These are phyloP conservation scores for Ethmia dodecea DNA, from an alignment of 2,888 invertebrate species.

Conservation along the genomic window DNA sequence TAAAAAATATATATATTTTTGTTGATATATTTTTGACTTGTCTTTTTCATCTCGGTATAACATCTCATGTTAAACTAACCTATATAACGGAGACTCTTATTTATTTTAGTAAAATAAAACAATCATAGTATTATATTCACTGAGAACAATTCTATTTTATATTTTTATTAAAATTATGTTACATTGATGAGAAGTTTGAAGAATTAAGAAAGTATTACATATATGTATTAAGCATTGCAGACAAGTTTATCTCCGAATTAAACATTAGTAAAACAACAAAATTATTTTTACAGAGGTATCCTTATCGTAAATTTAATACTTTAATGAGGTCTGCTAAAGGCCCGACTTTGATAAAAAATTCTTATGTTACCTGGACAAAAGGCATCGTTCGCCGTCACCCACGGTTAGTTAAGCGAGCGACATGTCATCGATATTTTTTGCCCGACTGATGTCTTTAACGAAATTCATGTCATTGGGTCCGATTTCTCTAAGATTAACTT, in stretches of 20 bases:
- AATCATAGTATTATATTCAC: too few species aligned
- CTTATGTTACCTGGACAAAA: constrained; percentile 46
- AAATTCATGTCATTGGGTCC: constrained; percentile 74
- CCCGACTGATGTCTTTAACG: constrained; percentile 69
- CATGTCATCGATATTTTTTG: constrained; percentile 73
- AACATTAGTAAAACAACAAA: constrained; percentile 25
- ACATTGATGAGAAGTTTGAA: too few species aligned
- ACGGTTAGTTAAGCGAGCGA: constrained; percentile 52
- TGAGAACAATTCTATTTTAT: too few species aligned
- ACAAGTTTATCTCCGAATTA: constrained; percentile 15
- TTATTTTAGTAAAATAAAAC: too few species aligned
- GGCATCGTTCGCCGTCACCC: constrained; percentile 48
- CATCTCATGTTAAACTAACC: too few species aligned
- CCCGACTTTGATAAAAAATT: constrained; percentile 50
- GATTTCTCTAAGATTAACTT: constrained; percentile 74
- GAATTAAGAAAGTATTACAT: too few species aligned
- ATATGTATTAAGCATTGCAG: too few species aligned
- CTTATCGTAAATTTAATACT: constrained; percentile 70
- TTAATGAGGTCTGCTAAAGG: constrained; percentile 60
- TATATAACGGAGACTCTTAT: too few species aligned
- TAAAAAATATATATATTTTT: too few species aligned
- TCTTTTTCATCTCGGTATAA: too few species aligned
- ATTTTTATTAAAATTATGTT: too few species aligned
- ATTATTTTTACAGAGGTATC: constrained; percentile 37
- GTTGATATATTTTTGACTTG: too few species aligned